Evolutionary conservation across 2,888 invertebrate genomes (phyloP).

Genomic region (Erebia palarica): DNA sequence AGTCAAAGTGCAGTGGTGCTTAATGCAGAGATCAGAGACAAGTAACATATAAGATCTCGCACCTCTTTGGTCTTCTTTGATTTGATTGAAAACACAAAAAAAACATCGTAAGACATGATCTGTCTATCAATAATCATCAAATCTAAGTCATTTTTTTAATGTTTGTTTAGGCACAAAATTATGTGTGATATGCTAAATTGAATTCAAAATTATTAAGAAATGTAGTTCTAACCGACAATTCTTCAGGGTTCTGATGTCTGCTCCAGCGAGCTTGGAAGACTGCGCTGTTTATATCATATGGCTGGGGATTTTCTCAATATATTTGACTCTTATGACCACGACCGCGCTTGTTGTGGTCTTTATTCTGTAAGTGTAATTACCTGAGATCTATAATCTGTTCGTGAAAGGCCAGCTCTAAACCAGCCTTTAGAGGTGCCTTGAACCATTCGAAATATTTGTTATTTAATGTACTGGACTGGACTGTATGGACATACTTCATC

Average conservation of each 20-base stretch:
- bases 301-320: conserved; percentile 60
- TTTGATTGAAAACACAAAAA: conserved; percentile 23
- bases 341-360: conserved; percentile 60
- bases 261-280: conserved; percentile 51
- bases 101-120: neutral
- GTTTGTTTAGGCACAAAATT: conserved; percentile 29
- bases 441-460: no score
- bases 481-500: no score
- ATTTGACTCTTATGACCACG: conserved; percentile 57
- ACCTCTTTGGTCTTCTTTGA: neutral
- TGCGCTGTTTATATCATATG: conserved; percentile 58
- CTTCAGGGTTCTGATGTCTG: conserved; percentile 57
- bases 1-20: neutral
- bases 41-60: no score
- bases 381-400: neutral
- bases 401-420: no score
- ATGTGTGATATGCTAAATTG: conserved; percentile 32
- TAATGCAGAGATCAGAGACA: conserved; percentile 10
- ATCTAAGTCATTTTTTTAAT: conserved; percentile 21
- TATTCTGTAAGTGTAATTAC: conserved; percentile 58
- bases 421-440: no score
- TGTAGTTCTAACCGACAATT: conserved; percentile 44
- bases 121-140: neutral
- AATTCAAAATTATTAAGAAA: conserved; percentile 42
- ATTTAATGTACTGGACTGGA: no score